Evolutionary conservation across 2,888 invertebrate species (phyloP).

Genomic region (Heteromyza rotundicornis): DNA sequence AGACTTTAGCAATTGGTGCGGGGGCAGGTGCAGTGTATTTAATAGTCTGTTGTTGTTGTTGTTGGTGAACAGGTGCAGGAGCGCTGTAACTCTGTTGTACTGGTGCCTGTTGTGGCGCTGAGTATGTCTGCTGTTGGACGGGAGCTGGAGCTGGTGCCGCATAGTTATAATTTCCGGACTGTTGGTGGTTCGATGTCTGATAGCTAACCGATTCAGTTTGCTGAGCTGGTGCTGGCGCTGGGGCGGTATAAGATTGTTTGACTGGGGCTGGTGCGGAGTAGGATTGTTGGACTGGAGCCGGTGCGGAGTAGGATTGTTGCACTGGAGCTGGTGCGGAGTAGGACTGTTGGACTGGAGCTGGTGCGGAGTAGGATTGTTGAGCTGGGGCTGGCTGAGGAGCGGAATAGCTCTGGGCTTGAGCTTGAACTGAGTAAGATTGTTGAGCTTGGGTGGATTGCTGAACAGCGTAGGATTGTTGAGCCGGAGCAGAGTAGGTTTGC

Average conservation of each 20-base stretch:
- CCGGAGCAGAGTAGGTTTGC: slow-evolving; percentile 29
- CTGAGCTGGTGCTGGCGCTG: slow-evolving; percentile 8
- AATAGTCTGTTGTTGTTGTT: neutral
- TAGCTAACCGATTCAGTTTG: neutral
- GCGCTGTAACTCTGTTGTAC: too few relatives aligned
- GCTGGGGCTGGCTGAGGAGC: slow-evolving; percentile 7
- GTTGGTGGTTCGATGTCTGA: too few relatives aligned
- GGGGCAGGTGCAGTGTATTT: neutral
- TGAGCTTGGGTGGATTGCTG: slow-evolving; percentile 24
- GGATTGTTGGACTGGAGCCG: slow-evolving; percentile 22
- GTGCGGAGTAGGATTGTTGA: slow-evolving; percentile 31
- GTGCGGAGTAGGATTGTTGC: slow-evolving; percentile 21
- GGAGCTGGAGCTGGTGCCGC: neutral
- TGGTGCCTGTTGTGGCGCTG: neutral
- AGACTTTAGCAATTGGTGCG: neutral
- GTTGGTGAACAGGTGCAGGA: too few relatives aligned
- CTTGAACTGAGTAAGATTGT: slow-evolving; percentile 35
- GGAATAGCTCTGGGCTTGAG: slow-evolving; percentile 4
- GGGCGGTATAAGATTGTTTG: slow-evolving; percentile 7
- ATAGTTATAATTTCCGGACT: too few relatives aligned
- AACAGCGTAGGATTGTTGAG: slow-evolving; percentile 20
- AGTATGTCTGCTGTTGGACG: neutral
- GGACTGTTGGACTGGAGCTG: slow-evolving; percentile 28
- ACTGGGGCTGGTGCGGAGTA: slow-evolving; percentile 19
- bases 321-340: slow-evolving; percentile 15